Base-by-base conservation (phyloP, 1,140 invertebrate species). In the Apocrypta bakeri region DNA sequence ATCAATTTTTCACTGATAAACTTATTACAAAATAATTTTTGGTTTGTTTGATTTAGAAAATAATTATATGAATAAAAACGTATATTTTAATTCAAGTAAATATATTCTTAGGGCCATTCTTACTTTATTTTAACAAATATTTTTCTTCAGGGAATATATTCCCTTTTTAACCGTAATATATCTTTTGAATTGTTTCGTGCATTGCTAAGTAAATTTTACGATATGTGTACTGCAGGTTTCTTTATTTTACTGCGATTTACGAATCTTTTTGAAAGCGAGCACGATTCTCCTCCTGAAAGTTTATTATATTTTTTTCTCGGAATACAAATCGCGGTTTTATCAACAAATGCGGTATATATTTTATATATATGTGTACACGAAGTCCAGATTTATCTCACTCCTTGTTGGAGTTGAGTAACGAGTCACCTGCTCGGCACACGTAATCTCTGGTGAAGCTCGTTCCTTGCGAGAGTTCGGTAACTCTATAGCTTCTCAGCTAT, bases 151-250 rank as follows among this genome's bases (percentile, higher is more conserved):
- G n/a, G n/a, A n/a, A n/a, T n/a, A n/a, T n/a, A n/a, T n/a, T n/a
- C n/a, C n/a, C n/a, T 31, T 48, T n/a, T 2, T 66, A 24, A 71
- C 25, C 31, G 33, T 71, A n/a, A n/a, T 37, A 37, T 79, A 33
- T 9, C 37, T 24, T 24, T 69, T 31, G 25, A 33, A 79, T 69
- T 79, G 66, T 71, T 79, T 79, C 77, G n/a, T 71, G 42, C 31
- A 14, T 71, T 79, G 31, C 37, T 25, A 68, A 42, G 76, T 40
- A 37, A 37, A 9, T 9, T 42, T 56, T n/a, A 0, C 56, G 27
- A 21, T 27, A 25, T 66, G 68, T 40, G n/a, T 31, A 25, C 40
- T 29, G 25, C 48, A 17, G 21, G 14, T n/a, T n/a, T n/a, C n/a
- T n/a, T n/a, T n/a, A n/a, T n/a, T n/a, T n/a, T n/a, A n/a, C n/a